Evolutionary conservation across 1,140 invertebrate species (phyloP).

Genomic region (Apolygus lucorum): DNA sequence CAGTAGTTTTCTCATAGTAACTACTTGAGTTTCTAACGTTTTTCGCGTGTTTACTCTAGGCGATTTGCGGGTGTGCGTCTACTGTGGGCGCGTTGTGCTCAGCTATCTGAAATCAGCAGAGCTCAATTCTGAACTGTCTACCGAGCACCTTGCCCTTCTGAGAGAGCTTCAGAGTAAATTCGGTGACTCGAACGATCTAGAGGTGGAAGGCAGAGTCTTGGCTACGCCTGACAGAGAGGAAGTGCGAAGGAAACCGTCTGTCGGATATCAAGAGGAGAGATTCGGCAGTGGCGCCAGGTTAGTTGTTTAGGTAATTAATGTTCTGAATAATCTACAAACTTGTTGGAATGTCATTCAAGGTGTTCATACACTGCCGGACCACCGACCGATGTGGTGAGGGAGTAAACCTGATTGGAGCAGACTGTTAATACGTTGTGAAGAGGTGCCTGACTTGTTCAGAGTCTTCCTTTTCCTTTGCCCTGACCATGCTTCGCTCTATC

Average conservation of each 20-base stretch:
- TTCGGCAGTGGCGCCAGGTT: constrained; percentile 41
- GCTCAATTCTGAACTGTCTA: constrained; percentile 58
- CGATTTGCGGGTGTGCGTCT: constrained; percentile 83
- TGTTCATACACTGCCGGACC: no score
- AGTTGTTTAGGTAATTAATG: no score
- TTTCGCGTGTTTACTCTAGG: constrained; percentile 44
- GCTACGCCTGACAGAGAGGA: constrained; percentile 20
- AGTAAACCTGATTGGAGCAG: no score
- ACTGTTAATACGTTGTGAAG: no score
- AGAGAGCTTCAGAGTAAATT: constrained; percentile 68
- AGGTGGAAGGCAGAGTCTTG: constrained; percentile 42
- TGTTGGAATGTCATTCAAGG: no score
- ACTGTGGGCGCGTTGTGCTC: constrained; percentile 86
- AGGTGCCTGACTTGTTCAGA: no score
- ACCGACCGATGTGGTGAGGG: no score
- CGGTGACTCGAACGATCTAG: constrained; percentile 35
- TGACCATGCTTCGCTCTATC: no score
- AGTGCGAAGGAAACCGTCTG: constrained; percentile 44
- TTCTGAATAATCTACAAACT: no score
- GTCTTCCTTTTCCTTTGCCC: no score
- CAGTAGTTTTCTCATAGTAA: constrained; percentile 11
- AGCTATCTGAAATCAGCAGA: constrained; percentile 79
- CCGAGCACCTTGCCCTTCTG: constrained; percentile 68
- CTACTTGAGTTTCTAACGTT: neutral
- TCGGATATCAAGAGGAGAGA: constrained; percentile 69